Conservation (phyloP, 2,113 vertebrate species). For the Periophthalmodon schlosseri region DNA sequence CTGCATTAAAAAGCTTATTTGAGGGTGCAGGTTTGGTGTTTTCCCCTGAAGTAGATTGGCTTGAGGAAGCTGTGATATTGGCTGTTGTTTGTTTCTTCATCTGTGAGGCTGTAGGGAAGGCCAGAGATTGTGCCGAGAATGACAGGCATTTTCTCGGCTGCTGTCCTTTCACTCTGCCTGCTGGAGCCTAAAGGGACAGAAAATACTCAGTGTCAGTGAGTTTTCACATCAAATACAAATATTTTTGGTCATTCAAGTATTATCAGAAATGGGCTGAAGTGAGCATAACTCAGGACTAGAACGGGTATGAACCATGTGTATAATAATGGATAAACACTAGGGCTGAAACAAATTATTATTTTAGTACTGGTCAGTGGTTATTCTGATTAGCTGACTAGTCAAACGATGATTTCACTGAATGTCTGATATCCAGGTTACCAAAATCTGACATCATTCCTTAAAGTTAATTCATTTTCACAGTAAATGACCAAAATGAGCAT, state of each 20-base stretch:
- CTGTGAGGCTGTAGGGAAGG: constrained; percentile 17
- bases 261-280: neutral
- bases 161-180: constrained; percentile 40
- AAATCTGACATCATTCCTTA: too few relatives aligned
- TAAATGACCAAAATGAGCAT: too few relatives aligned
- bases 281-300: neutral
- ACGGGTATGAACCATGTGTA: too few relatives aligned
- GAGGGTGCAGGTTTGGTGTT: neutral
- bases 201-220: neutral
- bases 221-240: neutral
- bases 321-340: too few relatives aligned
- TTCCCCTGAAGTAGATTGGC: constrained; percentile 10
- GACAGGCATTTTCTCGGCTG: constrained; percentile 41
- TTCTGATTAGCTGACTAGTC: too few relatives aligned
- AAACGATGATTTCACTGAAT: too few relatives aligned
- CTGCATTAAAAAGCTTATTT: constrained; percentile 57
- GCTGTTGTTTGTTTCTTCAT: constrained; percentile 20
- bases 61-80: constrained; percentile 1
- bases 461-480: too few relatives aligned
- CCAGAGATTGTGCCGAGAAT: constrained; percentile 20
- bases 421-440: too few relatives aligned
- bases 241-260: neutral
- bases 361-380: too few relatives aligned
- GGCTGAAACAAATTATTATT: too few relatives aligned
- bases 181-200: constrained; percentile 44